Base-by-base conservation (phyloP, 2,797 vertebrate species). In the Holocentrus rufus region DNA sequence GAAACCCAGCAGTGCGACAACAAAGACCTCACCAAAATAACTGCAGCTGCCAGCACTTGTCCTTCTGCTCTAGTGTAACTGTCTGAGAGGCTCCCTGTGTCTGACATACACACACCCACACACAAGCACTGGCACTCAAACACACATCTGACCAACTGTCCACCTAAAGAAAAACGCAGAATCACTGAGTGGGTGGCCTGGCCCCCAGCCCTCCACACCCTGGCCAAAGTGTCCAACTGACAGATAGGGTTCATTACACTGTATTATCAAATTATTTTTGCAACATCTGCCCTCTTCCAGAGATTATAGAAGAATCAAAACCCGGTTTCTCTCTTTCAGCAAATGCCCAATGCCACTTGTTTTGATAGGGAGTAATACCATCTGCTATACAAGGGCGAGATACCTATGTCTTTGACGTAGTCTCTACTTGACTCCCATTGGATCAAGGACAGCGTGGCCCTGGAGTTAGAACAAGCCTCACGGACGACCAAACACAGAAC, bases 21-120 rank as follows among this genome's bases (percentile, higher is more conserved):
- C 82, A 90, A 91, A 90, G 75, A 87, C 55, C 62, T 73, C 82
- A 90, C 82, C 66, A 88, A 92, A 93, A 93, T 93, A 94, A 90
- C 90, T 78, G 66, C 93, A 93, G 93, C 92, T 94, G 92, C 89
- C 84, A 63, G 83, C 74, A 5, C 73, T 85, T 60, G 69, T 91
- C 89, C 86, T 63, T 57, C 56, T 62, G 22, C 74, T 66, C 70
- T 57, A 53, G 77, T 81, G 75, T 68, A 84, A 82, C 81, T 68
- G 77, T 79, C 80, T 62, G 7, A 47, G 72, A 83, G 76, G 31
- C 67, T 73, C 44, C 49, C 22, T 71, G 34, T 71, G 36, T 80
- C 55, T 59, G 62, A 70, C 58, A 66, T 36, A 78, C 20, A 64
- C 59, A 60, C 62, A 58, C 73, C 54, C 36, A 27, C 15, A 11